Conservation (phyloP, 2,113 vertebrate genomes). For the Paradisaea rubra region DNA sequence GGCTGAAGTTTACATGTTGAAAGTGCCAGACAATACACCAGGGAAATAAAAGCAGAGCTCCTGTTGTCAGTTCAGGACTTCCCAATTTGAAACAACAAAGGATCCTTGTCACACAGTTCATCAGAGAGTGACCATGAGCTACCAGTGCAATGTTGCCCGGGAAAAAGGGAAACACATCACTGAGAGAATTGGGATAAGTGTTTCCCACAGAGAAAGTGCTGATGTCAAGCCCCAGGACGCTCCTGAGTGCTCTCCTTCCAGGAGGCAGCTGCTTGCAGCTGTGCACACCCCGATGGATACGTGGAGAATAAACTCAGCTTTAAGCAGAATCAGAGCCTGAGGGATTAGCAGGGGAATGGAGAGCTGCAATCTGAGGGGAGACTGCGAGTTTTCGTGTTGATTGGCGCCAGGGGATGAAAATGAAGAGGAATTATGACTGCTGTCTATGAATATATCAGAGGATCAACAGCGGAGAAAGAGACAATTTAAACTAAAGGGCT, state of each 20-base stretch:
- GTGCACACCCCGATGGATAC: background rate
- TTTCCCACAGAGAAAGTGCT: background rate
- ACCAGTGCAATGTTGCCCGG: background rate
- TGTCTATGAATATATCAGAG: constrained; percentile 20
- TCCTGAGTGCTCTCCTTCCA: background rate
- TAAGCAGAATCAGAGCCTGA: background rate
- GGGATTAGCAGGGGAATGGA: background rate
- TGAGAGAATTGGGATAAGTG: fast-evolving
- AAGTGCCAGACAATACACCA: background rate
- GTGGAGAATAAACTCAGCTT: background rate
- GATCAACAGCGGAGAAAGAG: background rate
- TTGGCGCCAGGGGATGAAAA: constrained; percentile 5
- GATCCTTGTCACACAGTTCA: background rate
- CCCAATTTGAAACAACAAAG: background rate
- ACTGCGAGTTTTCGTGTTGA: background rate
- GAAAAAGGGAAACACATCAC: background rate
- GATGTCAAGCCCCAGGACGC: background rate
- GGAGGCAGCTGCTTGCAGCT: background rate
- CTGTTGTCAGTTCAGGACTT: background rate
- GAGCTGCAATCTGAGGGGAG: background rate
- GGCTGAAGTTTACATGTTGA: background rate
- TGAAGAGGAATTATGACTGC: constrained; percentile 9
- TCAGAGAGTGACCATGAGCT: background rate
- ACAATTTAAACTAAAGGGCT: constrained; percentile 38
- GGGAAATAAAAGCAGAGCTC: background rate